These are phyloP conservation scores for Probaryconus sp. DNA, from an alignment of 1,140 invertebrate genomes.

Conservation along the genomic window DNA sequence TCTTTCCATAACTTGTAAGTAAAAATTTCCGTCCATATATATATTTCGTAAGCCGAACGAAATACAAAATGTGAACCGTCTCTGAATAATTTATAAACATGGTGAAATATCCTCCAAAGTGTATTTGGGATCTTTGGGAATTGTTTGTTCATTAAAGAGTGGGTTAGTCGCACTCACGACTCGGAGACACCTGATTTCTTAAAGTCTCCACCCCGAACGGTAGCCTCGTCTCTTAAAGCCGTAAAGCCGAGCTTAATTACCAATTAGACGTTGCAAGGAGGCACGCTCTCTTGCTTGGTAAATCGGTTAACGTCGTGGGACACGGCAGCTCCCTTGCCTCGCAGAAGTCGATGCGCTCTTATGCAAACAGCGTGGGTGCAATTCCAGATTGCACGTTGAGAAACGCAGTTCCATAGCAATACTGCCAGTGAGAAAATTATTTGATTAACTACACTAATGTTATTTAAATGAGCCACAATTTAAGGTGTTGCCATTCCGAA, in stretches of 20 bases:
- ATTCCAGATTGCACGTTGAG: conserved; percentile 32
- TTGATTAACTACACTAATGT: conserved; percentile 50
- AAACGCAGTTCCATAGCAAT: conserved; percentile 6
- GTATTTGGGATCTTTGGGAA: background rate
- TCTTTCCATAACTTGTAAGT: too few relatives aligned
- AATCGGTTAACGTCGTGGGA: conserved; percentile 74
- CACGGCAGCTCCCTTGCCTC: conserved; percentile 57
- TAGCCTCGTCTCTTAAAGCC: conserved; percentile 59
- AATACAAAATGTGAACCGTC: too few relatives aligned
- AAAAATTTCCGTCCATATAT: too few relatives aligned
- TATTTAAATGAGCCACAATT: conserved; percentile 37
- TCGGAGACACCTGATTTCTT: conserved; percentile 42
- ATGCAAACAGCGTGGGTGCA: conserved; percentile 61
- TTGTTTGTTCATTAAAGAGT: conserved; percentile 32
- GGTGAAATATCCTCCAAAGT: too few relatives aligned
- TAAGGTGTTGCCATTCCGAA: conserved; percentile 31
- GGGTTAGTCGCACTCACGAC: conserved; percentile 20
- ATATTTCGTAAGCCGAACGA: too few relatives aligned
- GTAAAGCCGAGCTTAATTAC: conserved; percentile 77
- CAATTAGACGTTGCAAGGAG: conserved; percentile 76
- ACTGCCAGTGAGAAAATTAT: conserved; percentile 22
- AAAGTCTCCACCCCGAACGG: conserved; percentile 37
- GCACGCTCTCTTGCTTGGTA: conserved; percentile 73
- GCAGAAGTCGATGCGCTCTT: conserved; percentile 44
- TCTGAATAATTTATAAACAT: too few relatives aligned